Base-by-base conservation (phyloP, 2,888 invertebrate genomes). In the Drosophila differens region DNA sequence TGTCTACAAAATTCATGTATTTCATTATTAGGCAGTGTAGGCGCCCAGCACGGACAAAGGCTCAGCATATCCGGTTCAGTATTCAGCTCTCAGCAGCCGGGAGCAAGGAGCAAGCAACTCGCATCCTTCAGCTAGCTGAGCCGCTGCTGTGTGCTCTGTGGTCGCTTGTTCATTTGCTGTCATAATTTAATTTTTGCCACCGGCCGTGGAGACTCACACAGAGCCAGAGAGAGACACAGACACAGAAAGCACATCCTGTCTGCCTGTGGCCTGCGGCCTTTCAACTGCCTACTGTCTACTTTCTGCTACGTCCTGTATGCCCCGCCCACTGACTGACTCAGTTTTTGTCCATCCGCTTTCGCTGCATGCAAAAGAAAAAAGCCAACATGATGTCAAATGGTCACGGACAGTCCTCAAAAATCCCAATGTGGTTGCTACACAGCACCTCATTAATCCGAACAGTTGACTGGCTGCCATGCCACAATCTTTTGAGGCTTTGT, bases 1-100 rank as follows among this genome's bases (percentile, higher is more conserved):
- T 87, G 90, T 90, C 86, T 90, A 75, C 86, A 86, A 88, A 88
- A 89, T 90, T 80, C 86, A 90, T 90, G 86, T 89, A 88, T 90
- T 88, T 90, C 89, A 90, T 85, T 88, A 88, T 88, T 85, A 81
- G 86, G 66, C 70, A 52, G 70, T 57, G 49, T 66, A 57, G 62
- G 35, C 41, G 60, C 51, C 53, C 60, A 47, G 53, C 62, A 70
- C 22, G 75, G 65, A 68, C 78, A 64, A 70, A 58, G 73, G 69
- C 83, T 68, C 73, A 67, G 75, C 65, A 64, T 74, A 74, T 89
- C 88, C 88, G 81, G 84, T 79, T 66, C 63, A 47, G 65, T 30
- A 10, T 33, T 47, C 10, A 25, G 47, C 9, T 25, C 47, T 25
- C 1, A 25, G 28, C 53, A 63, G 19, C 35, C 58, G n/a, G 28